Percentiles rank a stretch among this genome's conserved stretches.
Conservation (phyloP, 2,113 vertebrate species). For the Tetrao urogallus region DNA sequence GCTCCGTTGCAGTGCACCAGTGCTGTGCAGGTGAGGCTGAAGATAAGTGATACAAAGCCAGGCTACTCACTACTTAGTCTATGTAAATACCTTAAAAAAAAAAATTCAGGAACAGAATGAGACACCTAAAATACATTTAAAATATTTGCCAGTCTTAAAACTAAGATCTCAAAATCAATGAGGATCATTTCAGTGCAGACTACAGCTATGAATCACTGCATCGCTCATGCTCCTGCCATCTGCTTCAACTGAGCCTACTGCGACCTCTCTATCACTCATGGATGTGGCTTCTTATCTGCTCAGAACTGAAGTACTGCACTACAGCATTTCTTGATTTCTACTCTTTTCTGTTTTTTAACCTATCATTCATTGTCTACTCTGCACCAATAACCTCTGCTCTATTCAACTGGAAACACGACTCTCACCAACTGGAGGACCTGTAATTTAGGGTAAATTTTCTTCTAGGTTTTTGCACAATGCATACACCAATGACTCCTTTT, state of each 20-base stretch:
- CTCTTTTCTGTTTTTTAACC: neutral
- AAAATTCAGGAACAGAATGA: neutral
- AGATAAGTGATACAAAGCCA: neutral
- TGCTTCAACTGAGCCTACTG: neutral
- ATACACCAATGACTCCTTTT: neutral
- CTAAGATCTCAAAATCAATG: neutral
- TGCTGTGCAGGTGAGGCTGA: neutral
- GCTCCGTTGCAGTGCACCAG: neutral
- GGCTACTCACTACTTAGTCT: neutral
- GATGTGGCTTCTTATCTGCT: neutral
- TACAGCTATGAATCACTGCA: neutral
- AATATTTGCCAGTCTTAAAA: neutral
- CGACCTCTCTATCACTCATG: fast-evolving
- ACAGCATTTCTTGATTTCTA: neutral
- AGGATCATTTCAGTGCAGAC: neutral
- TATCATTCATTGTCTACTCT: neutral
- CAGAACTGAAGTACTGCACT: neutral
- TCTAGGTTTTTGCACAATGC: neutral
- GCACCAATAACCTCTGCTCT: neutral
- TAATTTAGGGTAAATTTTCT: neutral
- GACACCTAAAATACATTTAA: neutral
- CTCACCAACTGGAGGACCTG: neutral
- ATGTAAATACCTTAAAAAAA: neutral
- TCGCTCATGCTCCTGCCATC: neutral
- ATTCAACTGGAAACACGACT: neutral